Base-by-base conservation (phyloP, 2,888 invertebrate genomes). In the Oscheius myriophilus region DNA sequence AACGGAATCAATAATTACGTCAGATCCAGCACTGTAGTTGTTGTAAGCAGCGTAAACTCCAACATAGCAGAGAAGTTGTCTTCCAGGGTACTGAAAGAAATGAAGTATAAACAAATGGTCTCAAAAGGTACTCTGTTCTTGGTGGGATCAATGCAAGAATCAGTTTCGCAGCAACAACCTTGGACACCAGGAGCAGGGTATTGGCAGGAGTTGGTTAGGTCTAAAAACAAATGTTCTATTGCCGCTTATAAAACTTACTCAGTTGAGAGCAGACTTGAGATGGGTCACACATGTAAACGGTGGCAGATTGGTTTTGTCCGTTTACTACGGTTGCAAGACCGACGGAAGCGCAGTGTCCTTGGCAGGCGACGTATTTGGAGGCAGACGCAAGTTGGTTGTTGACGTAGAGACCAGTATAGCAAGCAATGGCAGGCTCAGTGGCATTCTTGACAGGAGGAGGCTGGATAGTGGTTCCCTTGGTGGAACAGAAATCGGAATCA, bases 401-500 rank as follows among this genome's bases (percentile, higher is more conserved):
- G 65, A 76, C 52, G 61, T 71, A 74, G 21, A 78, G 49, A 55
- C 78, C 78, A 21, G 65, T 67, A 62, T 74, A 78, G 68, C 78
- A 78, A 45, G 72, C 75, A 62, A 78, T 73, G n/a, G 62, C 67
- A 12, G 78, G 67, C 54, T 68, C 52, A 49, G 65, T 51, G 71
- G 70, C 18, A 66, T 46, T 70, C 64, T 67, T 25, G 58, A 52
- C 66, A 69, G 68, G 52, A 63, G 67, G 33, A 45, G 54, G 42
- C 68, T 69, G 51, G 26, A 69, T 67, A 46, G 53, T 59, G 18
- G 49, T 45, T 12, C 25, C 26, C 9, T 54, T 25, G 45, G 72
- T 68, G 73, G 75, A 75, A 62, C 77, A 78, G 69, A 75, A 71
- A 52, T 73, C 72, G 25, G 70, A 70, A 62, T 75, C 69, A 46